Evolutionary conservation across 1,140 invertebrate species (phyloP).

Genomic region (Heliothis subflexa): DNA sequence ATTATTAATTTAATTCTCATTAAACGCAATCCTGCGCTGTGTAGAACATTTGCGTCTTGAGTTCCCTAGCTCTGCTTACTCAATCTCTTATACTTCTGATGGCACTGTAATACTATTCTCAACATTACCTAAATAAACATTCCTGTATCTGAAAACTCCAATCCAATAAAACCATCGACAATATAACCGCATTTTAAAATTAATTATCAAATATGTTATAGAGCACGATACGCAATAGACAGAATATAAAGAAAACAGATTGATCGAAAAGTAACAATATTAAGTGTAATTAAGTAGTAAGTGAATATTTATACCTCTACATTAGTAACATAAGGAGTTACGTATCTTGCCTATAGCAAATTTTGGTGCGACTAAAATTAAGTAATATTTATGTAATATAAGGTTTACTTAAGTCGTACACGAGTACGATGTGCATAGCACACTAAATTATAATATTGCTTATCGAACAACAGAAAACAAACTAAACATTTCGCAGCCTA

Average conservation of each 20-base stretch:
- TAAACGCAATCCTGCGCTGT: not conserved
- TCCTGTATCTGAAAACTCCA: constrained; percentile 23
- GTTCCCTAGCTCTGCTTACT: constrained; percentile 7
- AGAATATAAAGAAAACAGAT: not conserved
- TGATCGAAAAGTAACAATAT: not conserved
- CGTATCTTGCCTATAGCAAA: constrained; percentile 40
- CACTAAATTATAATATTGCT: constrained; percentile 51
- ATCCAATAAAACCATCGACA: constrained; percentile 29
- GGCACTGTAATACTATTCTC: constrained; percentile 26
- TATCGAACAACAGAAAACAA: constrained; percentile 69
- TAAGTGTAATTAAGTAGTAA: constrained; percentile 13
- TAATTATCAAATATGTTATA: constrained; percentile 37
- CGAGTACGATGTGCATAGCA: constrained; percentile 14
- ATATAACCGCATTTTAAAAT: constrained; percentile 20
- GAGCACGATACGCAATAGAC: constrained; percentile 27
- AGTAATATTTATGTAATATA: constrained; percentile 28
- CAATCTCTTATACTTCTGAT: not conserved
- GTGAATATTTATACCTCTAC: constrained; percentile 31
- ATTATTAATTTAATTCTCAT: constrained; percentile 8
- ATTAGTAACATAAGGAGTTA: constrained; percentile 4
- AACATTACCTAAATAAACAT: constrained; percentile 37
- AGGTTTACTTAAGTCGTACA: constrained; percentile 20
- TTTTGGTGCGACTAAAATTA: constrained; percentile 29
- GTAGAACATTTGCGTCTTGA: not conserved
- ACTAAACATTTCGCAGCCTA: constrained; percentile 69